These are phyloP conservation scores for Enteromius viviparus DNA, from an alignment of 2,797 vertebrate species.

Conservation along the genomic window DNA sequence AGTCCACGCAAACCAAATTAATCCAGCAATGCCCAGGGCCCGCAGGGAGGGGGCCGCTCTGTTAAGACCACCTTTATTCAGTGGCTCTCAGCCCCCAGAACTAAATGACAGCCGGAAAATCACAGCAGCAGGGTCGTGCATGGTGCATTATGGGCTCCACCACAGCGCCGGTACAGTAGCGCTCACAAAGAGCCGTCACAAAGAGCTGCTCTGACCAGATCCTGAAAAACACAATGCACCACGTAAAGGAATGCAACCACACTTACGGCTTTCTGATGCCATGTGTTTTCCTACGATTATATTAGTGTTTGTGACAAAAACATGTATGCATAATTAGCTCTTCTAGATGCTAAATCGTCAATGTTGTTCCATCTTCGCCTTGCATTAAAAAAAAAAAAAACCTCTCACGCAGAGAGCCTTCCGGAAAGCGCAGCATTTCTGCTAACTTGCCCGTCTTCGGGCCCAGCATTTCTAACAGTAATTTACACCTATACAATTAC, in stretches of 20 bases:
- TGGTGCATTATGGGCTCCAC: constrained; percentile 64
- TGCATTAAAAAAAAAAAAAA: neutral
- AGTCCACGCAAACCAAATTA: constrained; percentile 53
- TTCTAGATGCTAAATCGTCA: constrained; percentile 4
- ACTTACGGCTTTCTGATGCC: neutral
- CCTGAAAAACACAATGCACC: constrained; percentile 14
- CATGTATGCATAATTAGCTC: constrained; percentile 11
- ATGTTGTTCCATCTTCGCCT: neutral
- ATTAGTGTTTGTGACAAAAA: constrained; percentile 21
- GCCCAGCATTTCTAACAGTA: constrained; percentile 72
- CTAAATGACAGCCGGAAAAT: constrained; percentile 80
- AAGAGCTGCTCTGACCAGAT: constrained; percentile 51
- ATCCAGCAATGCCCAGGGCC: constrained; percentile 61
- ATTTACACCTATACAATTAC: constrained; percentile 81
- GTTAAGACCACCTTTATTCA: constrained; percentile 77
- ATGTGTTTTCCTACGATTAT: neutral
- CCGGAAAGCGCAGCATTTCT: constrained; percentile 59
- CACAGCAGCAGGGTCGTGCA: constrained; percentile 74
- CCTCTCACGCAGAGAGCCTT: neutral
- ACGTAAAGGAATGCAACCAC: constrained; percentile 8
- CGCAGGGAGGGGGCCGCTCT: constrained; percentile 66
- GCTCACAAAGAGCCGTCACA: constrained; percentile 28
- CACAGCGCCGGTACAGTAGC: constrained; percentile 57
- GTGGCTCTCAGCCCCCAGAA: constrained; percentile 62
- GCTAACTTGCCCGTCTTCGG: constrained; percentile 60